A percentile compares a stretch with the other conserved stretches of the same genome.
Conservation (phyloP, 2,888 invertebrate genomes). For the Punctoribates punctum region DNA sequence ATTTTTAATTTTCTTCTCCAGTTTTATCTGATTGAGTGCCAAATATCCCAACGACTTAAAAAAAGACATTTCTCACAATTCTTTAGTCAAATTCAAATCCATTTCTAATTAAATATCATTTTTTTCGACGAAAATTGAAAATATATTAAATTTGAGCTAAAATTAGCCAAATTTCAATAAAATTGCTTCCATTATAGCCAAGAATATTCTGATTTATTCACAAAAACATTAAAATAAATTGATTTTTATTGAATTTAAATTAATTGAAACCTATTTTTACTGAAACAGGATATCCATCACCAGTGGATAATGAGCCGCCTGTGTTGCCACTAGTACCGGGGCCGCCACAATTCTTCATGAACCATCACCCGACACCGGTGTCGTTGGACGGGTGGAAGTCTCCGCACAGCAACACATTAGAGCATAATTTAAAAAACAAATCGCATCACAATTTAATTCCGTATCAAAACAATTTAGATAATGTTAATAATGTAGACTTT, state of each 20-base stretch:
- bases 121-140: not conserved
- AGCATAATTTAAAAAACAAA: conserved; percentile 30
- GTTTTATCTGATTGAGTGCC: not conserved
- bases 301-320: conserved; percentile 11
- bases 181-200: no score
- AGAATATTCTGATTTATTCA: no score
- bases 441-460: conserved; percentile 21
- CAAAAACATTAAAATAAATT: no score
- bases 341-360: conserved; percentile 23
- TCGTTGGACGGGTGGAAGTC: conserved; percentile 22
- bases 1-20: conserved; percentile 11
- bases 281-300: conserved; percentile 16
- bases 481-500: conserved; percentile 45
- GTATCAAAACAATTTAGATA: conserved; percentile 22
- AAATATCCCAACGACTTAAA: no score
- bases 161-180: no score
- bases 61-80: no score
- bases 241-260: no score
- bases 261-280: not conserved
- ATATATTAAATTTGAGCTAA: not conserved
- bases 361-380: not conserved
- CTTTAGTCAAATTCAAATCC: no score
- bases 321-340: not conserved
- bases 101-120: no score
- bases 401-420: conserved; percentile 31